Percentiles rank a stretch among this genome's conserved stretches.
These are phyloP conservation scores for Stenodema calcarata DNA, from an alignment of 2,888 invertebrate genomes.

Conservation along the genomic window DNA sequence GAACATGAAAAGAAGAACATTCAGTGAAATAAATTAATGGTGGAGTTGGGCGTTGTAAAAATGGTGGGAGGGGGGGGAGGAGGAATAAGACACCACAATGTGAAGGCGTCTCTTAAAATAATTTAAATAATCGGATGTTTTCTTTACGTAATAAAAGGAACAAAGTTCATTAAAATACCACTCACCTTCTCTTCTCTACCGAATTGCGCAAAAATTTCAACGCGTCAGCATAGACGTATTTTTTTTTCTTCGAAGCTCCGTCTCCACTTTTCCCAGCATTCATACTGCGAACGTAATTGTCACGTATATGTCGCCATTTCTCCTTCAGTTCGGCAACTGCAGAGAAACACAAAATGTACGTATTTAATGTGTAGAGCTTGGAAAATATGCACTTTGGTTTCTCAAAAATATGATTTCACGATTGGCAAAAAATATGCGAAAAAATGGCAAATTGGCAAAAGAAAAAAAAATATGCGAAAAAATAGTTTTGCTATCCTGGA, in stretches of 20 bases:
- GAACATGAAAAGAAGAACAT: background rate
- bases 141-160: background rate
- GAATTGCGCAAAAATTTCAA: background rate
- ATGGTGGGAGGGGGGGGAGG: background rate
- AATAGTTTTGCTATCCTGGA: background rate
- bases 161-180: constrained; percentile 3
- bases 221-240: background rate
- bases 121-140: background rate
- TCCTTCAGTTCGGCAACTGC: constrained; percentile 3
- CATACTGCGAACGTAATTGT: background rate
- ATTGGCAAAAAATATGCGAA: too few species aligned
- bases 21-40: background rate
- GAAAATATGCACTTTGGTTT: too few species aligned
- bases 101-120: background rate
- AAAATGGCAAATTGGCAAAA: too few species aligned
- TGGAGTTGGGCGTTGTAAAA: background rate
- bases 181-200: constrained; percentile 3
- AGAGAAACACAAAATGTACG: background rate
- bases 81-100: background rate
- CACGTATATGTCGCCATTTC: background rate
- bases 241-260: background rate
- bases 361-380: background rate
- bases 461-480: too few species aligned
- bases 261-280: background rate
- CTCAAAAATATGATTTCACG: too few species aligned